These are phyloP conservation scores for Dichetophora obliterata DNA, from an alignment of 2,888 invertebrate genomes.

Conservation along the genomic window DNA sequence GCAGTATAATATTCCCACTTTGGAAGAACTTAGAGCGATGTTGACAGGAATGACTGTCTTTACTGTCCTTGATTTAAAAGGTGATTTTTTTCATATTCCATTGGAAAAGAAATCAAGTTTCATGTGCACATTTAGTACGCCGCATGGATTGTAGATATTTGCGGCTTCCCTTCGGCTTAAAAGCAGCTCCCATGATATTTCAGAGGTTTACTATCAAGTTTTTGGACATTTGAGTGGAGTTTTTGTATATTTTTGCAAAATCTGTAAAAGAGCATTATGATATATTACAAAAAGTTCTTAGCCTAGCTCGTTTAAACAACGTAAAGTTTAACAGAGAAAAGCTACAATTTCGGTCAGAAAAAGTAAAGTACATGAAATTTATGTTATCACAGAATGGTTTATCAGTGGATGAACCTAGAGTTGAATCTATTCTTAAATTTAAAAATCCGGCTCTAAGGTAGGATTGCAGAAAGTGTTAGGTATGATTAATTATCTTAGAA, in stretches of 20 bases:
- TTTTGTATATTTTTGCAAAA: constrained; percentile 38
- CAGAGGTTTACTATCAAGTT: constrained; percentile 47
- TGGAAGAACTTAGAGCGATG: constrained; percentile 33
- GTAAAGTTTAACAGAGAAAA: too few relatives aligned
- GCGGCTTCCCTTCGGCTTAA: too few relatives aligned
- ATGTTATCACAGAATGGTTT: too few relatives aligned
- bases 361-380: too few relatives aligned
- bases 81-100: constrained; percentile 39
- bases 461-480: too few relatives aligned
- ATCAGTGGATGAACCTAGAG: too few relatives aligned
- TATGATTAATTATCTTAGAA: too few relatives aligned
- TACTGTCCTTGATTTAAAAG: constrained; percentile 42
- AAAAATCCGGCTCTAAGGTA: too few relatives aligned
- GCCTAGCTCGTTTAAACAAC: neutral
- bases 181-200: constrained; percentile 34
- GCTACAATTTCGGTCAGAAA: too few relatives aligned
- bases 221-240: constrained; percentile 33
- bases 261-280: constrained; percentile 42
- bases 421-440: too few relatives aligned
- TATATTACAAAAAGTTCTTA: constrained; percentile 44
- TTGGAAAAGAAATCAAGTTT: constrained; percentile 37
- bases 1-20: constrained; percentile 19
- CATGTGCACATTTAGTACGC: constrained; percentile 15
- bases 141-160: too few relatives aligned
- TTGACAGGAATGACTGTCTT: constrained; percentile 31